These are phyloP conservation scores for Triops longicaudatus DNA, from an alignment of 1,140 invertebrate genomes.

Conservation along the genomic window DNA sequence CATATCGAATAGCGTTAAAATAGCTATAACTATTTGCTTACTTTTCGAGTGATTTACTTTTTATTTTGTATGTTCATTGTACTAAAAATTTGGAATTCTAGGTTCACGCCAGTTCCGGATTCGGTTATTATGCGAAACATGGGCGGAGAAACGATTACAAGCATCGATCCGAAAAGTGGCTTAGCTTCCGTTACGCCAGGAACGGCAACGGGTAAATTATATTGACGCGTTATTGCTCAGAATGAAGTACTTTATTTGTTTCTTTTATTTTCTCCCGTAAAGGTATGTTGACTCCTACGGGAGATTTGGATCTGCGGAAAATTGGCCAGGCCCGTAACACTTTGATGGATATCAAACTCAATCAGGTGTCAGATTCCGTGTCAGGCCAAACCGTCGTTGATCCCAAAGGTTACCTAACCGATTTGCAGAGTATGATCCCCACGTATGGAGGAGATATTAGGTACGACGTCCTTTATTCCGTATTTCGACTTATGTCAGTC, in stretches of 20 bases:
- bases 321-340: slow-evolving; percentile 98
- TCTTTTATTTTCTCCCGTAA: slow-evolving; percentile 24
- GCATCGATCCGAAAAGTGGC: slow-evolving; percentile 77
- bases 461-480: slow-evolving; percentile 39
- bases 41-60: too few species aligned
- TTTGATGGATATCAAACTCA: slow-evolving; percentile 98
- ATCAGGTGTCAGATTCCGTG: slow-evolving; percentile 97
- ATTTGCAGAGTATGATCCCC: slow-evolving; percentile 97
- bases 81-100: slow-evolving; percentile 35
- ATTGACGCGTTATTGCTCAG: not conserved
- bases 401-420: slow-evolving; percentile 97
- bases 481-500: too few species aligned
- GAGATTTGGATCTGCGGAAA: slow-evolving; percentile 94
- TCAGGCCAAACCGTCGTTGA: slow-evolving; percentile 98
- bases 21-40: too few species aligned
- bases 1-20: too few species aligned
- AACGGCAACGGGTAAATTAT: slow-evolving; percentile 14
- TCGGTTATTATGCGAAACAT: slow-evolving; percentile 86
- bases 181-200: slow-evolving; percentile 70
- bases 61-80: too few species aligned
- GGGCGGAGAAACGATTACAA: slow-evolving; percentile 66
- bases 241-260: not conserved
- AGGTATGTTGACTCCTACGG: slow-evolving; percentile 62
- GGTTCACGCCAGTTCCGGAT: slow-evolving; percentile 92
- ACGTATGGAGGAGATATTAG: slow-evolving; percentile 97